Percentiles rank a stretch among this genome's conserved stretches.
These are phyloP conservation scores for Paralichthys olivaceus DNA, from an alignment of 2,113 vertebrate species.

Conservation along the genomic window DNA sequence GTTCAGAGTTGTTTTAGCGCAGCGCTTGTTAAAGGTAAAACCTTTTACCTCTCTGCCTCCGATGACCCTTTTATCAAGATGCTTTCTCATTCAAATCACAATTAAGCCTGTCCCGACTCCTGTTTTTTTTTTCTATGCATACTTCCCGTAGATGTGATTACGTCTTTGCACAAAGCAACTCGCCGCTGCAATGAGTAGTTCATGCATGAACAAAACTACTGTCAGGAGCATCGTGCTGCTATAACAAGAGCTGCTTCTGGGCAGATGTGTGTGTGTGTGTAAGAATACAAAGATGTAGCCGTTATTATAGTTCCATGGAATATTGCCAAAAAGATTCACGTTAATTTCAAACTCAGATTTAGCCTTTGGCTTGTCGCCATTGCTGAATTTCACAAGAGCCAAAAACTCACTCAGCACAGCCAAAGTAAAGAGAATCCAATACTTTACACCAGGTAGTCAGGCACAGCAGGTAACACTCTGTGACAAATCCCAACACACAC, in stretches of 20 bases:
- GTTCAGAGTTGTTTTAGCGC: slow-evolving; percentile 79
- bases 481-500: slow-evolving; percentile 60
- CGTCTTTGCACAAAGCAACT: slow-evolving; percentile 66
- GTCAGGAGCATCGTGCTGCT: neutral
- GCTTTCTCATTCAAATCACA: slow-evolving; percentile 85
- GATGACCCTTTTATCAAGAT: slow-evolving; percentile 75
- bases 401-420: slow-evolving; percentile 48
- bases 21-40: slow-evolving; percentile 81
- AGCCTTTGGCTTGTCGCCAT: slow-evolving; percentile 22
- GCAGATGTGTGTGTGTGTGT: neutral
- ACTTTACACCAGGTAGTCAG: slow-evolving; percentile 53
- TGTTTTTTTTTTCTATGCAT: slow-evolving; percentile 17
- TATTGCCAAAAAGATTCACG: neutral
- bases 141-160: slow-evolving; percentile 61
- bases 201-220: slow-evolving; percentile 11
- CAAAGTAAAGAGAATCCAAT: slow-evolving; percentile 64
- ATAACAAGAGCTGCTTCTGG: slow-evolving; percentile 1
- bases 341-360: slow-evolving; percentile 23
- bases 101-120: slow-evolving; percentile 71
- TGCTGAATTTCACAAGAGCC: slow-evolving; percentile 22
- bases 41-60: slow-evolving; percentile 80
- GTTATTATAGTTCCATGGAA: slow-evolving; percentile 22
- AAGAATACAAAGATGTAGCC: slow-evolving; percentile 14
- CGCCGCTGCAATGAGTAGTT: slow-evolving; percentile 44
- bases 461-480: slow-evolving; percentile 56